Evolutionary conservation across 1,140 invertebrate species (phyloP), one percentile per base, ranked within the genome.

Genomic region (Drosophila watanabei): DNA sequence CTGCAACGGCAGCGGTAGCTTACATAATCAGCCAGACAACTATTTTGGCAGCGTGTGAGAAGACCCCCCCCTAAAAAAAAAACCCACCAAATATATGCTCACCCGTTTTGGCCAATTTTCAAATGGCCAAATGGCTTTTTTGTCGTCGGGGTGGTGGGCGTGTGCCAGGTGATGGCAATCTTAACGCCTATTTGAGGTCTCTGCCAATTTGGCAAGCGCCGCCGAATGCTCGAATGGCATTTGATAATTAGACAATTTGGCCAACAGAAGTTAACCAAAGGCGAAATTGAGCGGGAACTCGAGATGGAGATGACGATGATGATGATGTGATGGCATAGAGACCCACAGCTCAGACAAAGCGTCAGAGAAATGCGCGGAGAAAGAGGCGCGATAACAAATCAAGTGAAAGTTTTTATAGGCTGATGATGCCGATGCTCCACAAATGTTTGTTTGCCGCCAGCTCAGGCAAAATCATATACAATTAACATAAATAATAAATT

Each of bases 1-100:
- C 66, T 45, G 54, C 72, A 52, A 54, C 52, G 24, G 48, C 30
- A 60, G n/a, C 63, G 57, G 43, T 11, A 41, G 46, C 54, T 85
- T 85, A 85, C 83, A 80, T 78, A 85, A 86, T 87, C 82, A 59
- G 46, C 63, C 41, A 68, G 56, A 69, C 72, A 72, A 79, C 66
- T 73, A 73, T 75, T 75, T 75, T 75, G 69, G 71, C 71, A 75
- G 52, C 71, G 71, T 75, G 69, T 75, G 71, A 75, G 71, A 75
- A 75, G 69, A 46, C 32, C 30, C 41, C 24, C n/a, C 9, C n/a
- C n/a, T n/a, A n/a, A n/a, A 6, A 39, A 66, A 43, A 33, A 32
- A n/a, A 51, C 30, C 8, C 20, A 39, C 2, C 32, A 43, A 5
- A 35, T 18, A 32, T 30, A 46, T 30, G 28, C 46, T 33, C 30